Evolutionary conservation across 2,797 vertebrate species (phyloP).

Genomic region (Sebastes ruberrimus): DNA sequence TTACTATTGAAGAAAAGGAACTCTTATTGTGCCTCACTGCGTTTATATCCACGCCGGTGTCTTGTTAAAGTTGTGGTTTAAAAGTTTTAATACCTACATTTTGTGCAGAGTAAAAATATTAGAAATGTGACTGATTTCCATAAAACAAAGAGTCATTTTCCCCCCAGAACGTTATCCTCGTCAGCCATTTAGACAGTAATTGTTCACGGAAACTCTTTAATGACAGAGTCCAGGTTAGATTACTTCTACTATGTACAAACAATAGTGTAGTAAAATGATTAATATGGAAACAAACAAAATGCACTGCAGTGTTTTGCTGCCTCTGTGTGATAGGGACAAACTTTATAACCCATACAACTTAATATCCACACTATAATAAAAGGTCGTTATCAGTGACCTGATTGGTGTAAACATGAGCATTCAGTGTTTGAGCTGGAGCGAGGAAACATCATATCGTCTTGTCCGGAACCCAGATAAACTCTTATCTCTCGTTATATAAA

Average conservation of each 20-base stretch:
- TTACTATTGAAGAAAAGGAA: conserved; percentile 21
- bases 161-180: neutral
- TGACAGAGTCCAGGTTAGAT: neutral
- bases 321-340: neutral
- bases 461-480: conserved; percentile 9
- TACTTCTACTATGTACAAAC: neutral
- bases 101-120: neutral
- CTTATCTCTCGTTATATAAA: conserved; percentile 19
- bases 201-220: neutral
- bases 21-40: neutral
- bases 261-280: neutral
- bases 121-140: neutral
- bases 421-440: neutral
- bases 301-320: neutral
- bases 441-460: conserved; percentile 6
- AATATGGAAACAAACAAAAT: neutral
- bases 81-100: neutral
- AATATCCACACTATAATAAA: conserved; percentile 8
- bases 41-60: neutral
- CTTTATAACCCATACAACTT: neutral
- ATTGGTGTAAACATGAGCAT: neutral
- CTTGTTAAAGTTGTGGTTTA: neutral
- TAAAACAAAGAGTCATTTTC: neutral
- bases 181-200: neutral
- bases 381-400: neutral